Percentiles rank a stretch among this genome's conserved stretches.
phyloP scores from a whole-genome alignment of 2,888 invertebrate species.

The Catocala sponsa region DNA sequence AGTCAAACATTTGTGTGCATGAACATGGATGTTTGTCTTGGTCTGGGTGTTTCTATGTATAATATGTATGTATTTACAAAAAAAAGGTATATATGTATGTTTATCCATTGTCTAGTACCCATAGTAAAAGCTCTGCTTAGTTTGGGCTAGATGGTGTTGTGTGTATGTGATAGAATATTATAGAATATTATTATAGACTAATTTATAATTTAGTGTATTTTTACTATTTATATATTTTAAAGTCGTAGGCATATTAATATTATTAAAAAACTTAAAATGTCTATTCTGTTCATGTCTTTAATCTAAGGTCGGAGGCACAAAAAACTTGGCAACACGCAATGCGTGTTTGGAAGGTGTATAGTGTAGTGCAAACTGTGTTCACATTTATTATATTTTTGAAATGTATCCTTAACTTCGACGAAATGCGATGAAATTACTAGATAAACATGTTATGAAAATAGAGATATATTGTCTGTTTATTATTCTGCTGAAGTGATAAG shows the following conservation, averaged over 20 bases:
- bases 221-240: no score
- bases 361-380: slow-evolving; percentile 31
- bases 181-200: no score
- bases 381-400: slow-evolving; percentile 34
- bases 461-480: neutral
- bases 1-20: no score
- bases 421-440: slow-evolving; percentile 11
- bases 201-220: no score
- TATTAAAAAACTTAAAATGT: slow-evolving; percentile 5
- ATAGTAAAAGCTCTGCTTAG: no score
- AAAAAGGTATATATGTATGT: no score
- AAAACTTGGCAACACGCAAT: slow-evolving; percentile 76
- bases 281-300: slow-evolving; percentile 29
- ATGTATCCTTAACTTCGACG: slow-evolving; percentile 15
- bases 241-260: neutral
- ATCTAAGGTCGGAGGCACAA: slow-evolving; percentile 44
- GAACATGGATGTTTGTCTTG: no score
- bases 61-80: no score
- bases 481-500: neutral
- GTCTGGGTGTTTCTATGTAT: no score
- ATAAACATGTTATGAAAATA: slow-evolving; percentile 3
- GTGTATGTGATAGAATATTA: no score
- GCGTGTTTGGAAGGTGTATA: slow-evolving; percentile 63
- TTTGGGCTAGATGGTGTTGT: no score
- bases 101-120: no score